Conservation (phyloP, 2,113 vertebrate genomes). For the Arenaria interpres region DNA sequence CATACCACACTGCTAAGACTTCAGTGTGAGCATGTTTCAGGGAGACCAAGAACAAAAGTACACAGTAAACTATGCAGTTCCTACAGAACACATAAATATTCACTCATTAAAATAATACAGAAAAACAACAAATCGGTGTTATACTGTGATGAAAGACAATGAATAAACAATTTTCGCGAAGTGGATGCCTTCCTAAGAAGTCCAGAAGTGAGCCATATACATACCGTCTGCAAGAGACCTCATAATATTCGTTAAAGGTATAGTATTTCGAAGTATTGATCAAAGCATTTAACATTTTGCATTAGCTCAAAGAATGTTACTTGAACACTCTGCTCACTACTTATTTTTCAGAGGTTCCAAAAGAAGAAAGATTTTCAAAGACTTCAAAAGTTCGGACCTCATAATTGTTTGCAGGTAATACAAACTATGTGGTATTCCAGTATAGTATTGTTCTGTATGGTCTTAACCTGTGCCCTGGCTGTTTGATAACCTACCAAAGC, state of each 20-base stretch:
- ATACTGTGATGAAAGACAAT: background rate
- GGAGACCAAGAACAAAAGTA: background rate
- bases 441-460: background rate
- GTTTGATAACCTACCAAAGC: background rate
- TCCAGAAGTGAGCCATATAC: accelerated
- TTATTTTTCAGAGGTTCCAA: constrained; percentile 15
- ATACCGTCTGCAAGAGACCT: background rate
- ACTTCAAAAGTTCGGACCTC: background rate
- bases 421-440: background rate
- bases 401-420: background rate
- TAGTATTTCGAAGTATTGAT: background rate
- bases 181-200: background rate
- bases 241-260: constrained; percentile 21
- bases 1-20: background rate
- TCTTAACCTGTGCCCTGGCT: background rate
- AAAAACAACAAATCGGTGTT: background rate
- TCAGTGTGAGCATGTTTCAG: background rate
- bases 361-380: background rate
- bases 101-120: background rate
- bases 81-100: background rate
- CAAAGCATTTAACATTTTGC: background rate
- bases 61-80: background rate
- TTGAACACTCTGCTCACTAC: background rate
- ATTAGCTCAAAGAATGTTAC: background rate
- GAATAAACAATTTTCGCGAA: accelerated